Evolutionary conservation across 2,113 vertebrate species (phyloP).

Genomic region (Coptodon rendalli): DNA sequence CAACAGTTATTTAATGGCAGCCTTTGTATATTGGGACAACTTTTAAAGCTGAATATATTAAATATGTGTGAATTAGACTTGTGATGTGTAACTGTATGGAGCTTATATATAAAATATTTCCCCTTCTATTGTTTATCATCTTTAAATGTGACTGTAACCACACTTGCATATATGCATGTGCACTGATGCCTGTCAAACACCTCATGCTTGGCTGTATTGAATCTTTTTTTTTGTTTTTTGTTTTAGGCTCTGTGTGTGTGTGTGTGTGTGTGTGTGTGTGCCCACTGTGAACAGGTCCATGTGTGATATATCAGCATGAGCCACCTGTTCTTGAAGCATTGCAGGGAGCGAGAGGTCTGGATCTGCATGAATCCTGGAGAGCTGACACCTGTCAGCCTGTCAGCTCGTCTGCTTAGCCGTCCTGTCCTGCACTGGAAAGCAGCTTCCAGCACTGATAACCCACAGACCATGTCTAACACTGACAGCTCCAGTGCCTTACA

Average conservation of each 20-base stretch:
- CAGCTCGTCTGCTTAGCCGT: slow-evolving; percentile 32
- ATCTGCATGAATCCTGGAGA: slow-evolving; percentile 14
- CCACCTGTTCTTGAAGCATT: slow-evolving; percentile 42
- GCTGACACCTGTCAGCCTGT: slow-evolving; percentile 55
- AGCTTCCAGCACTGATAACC: slow-evolving; percentile 25
- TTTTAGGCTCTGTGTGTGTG: background rate
- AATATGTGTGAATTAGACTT: background rate
- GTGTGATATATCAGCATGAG: slow-evolving; percentile 28
- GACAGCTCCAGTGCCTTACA: slow-evolving; percentile 1
- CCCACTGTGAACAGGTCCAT: background rate
- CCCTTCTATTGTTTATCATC: background rate
- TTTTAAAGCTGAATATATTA: background rate
- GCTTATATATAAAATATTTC: background rate
- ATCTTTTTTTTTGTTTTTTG: background rate
- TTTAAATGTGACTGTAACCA: background rate
- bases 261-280: background rate
- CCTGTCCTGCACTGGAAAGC: slow-evolving; percentile 16
- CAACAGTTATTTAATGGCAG: background rate
- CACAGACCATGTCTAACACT: slow-evolving; percentile 27
- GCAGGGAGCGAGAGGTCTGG: slow-evolving; percentile 24
- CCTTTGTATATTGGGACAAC: background rate
- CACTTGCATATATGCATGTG: background rate
- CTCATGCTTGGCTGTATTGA: background rate
- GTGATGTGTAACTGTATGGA: background rate
- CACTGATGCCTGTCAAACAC: background rate